Conservation (phyloP, 2,888 invertebrate species). For the Cryptocephalus primarius region DNA sequence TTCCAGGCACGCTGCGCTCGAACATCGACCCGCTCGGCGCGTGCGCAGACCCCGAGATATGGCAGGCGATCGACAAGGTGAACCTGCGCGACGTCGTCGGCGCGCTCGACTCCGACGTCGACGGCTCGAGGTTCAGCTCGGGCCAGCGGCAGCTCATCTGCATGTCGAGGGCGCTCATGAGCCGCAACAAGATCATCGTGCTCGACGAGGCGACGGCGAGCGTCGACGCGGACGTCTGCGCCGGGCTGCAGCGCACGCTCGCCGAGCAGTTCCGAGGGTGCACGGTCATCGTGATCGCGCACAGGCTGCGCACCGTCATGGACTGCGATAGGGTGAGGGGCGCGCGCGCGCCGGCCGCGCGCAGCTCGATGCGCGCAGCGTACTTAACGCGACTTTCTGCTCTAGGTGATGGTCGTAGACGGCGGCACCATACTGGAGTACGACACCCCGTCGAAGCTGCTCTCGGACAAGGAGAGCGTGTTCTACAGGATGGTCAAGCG, state of each 20-base stretch:
- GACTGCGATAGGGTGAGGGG: slow-evolving; percentile 39
- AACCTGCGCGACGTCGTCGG: slow-evolving; percentile 56
- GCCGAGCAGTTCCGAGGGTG: slow-evolving; percentile 38
- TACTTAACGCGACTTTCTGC: too few species aligned
- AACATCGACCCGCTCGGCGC: slow-evolving; percentile 84
- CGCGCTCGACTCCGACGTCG: slow-evolving; percentile 56
- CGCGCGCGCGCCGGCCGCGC: too few species aligned
- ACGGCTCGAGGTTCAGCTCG: slow-evolving; percentile 39
- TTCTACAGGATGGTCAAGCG: slow-evolving; percentile 57
- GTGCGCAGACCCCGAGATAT: slow-evolving; percentile 64
- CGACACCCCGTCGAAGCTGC: slow-evolving; percentile 28
- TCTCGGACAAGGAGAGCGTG: slow-evolving; percentile 46
- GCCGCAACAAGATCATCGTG: slow-evolving; percentile 38
- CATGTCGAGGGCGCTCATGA: slow-evolving; percentile 41
- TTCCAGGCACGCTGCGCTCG: slow-evolving; percentile 62
- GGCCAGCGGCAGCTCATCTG: slow-evolving; percentile 46
- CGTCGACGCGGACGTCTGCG: slow-evolving; percentile 41
- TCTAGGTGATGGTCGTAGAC: slow-evolving; percentile 40
- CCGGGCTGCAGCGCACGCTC: slow-evolving; percentile 41
- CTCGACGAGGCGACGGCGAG: slow-evolving; percentile 46
- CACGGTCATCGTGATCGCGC: slow-evolving; percentile 41
- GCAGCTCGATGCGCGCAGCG: too few species aligned
- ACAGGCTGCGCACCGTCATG: slow-evolving; percentile 39
- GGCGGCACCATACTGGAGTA: slow-evolving; percentile 32
- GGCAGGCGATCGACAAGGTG: slow-evolving; percentile 77